Conservation (phyloP, 2,888 invertebrate species). For the Volucella inanis region DNA sequence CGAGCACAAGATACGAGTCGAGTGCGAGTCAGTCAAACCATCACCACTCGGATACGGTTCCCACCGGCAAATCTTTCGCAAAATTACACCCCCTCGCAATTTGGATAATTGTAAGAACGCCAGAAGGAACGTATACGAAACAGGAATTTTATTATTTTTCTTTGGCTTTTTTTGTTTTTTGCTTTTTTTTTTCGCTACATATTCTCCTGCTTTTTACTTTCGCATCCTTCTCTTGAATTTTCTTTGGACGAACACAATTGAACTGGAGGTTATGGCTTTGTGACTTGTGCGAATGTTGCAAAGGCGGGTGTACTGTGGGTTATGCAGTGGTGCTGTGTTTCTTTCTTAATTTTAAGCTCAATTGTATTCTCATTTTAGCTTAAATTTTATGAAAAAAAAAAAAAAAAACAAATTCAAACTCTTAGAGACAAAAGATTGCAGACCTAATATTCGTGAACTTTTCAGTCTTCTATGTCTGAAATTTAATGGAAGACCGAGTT, state of each 20-base stretch:
- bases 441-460: too few relatives aligned
- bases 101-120: conserved; percentile 60
- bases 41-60: neutral
- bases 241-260: conserved; percentile 34
- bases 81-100: conserved; percentile 41
- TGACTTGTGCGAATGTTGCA: conserved; percentile 24
- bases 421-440: too few relatives aligned
- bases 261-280: conserved; percentile 57
- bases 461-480: too few relatives aligned
- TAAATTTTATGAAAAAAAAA: too few relatives aligned
- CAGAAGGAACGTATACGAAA: conserved; percentile 37
- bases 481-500: too few relatives aligned
- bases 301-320: conserved; percentile 5
- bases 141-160: neutral
- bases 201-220: neutral
- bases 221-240: neutral
- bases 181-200: conserved; percentile 14
- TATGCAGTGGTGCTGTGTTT: neutral
- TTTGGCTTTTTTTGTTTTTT: conserved; percentile 3
- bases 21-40: neutral
- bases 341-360: neutral
- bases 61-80: neutral
- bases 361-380: too few relatives aligned
- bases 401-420: too few relatives aligned
- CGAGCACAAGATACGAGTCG: neutral